These are phyloP conservation scores for Chanos chanos DNA, from an alignment of 2,797 vertebrate genomes.

Conservation along the genomic window DNA sequence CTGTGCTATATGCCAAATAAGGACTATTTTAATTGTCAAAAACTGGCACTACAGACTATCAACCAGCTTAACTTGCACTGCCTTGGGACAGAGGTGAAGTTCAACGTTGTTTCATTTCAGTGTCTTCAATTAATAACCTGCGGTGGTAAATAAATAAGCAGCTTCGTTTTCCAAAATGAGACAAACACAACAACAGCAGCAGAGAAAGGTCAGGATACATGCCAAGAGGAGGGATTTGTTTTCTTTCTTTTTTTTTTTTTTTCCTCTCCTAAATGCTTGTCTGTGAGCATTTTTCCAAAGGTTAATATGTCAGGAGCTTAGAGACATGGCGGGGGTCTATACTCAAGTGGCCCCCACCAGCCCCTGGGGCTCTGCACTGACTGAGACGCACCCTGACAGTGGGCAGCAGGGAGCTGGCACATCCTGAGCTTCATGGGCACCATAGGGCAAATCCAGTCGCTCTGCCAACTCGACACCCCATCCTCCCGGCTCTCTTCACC, in stretches of 20 bases:
- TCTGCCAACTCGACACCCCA: constrained; percentile 44
- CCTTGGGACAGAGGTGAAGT: constrained; percentile 16
- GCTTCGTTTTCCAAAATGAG: constrained; percentile 44
- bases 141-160: constrained; percentile 45
- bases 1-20: too few relatives aligned
- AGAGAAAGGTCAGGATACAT: constrained; percentile 83
- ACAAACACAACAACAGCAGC: constrained; percentile 62
- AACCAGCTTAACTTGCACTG: constrained; percentile 1
- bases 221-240: constrained; percentile 54
- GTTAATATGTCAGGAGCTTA: constrained; percentile 82
- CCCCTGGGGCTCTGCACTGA: constrained; percentile 69
- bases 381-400: constrained; percentile 74
- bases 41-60: background rate
- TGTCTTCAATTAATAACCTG: constrained; percentile 72
- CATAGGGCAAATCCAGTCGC: constrained; percentile 58
- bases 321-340: constrained; percentile 57
- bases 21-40: too few relatives aligned
- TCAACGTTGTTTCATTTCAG: constrained; percentile 29
- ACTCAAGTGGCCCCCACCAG: constrained; percentile 52
- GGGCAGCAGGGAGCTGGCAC: constrained; percentile 73
- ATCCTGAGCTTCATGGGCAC: constrained; percentile 64
- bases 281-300: constrained; percentile 80
- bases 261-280: constrained; percentile 84
- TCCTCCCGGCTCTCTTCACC: constrained; percentile 51
- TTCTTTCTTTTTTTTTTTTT: constrained; percentile 42